phyloP scores from a whole-genome alignment of 2,113 vertebrate genomes.

The Plecotus auritus region DNA sequence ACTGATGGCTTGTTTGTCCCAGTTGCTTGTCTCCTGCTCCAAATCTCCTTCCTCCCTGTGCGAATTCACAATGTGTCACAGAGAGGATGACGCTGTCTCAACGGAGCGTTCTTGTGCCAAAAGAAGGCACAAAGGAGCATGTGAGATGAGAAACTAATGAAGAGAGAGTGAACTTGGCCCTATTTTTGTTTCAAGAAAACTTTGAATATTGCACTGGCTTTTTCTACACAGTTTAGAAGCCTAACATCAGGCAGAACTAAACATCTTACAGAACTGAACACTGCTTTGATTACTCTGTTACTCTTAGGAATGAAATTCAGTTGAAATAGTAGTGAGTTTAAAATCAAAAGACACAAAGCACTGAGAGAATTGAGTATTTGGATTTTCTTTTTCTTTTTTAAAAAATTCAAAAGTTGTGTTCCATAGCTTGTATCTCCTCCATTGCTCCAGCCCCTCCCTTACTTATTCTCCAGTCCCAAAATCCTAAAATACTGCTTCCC shows the following conservation, averaged over 20 bases:
- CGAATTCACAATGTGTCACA: constrained; percentile 16
- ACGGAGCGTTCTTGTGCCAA: neutral
- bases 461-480: neutral
- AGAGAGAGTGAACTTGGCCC: constrained; percentile 30
- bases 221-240: neutral
- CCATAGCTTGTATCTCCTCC: neutral
- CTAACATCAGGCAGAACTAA: neutral
- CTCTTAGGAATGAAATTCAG: neutral
- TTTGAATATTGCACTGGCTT: neutral
- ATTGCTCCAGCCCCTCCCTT: neutral
- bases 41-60: constrained; percentile 60
- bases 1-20: constrained; percentile 64
- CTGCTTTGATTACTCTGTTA: neutral
- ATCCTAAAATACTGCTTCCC: too few relatives aligned
- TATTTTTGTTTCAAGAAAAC: neutral
- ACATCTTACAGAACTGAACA: neutral
- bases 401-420: neutral
- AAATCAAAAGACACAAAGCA: neutral
- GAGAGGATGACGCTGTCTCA: constrained; percentile 45
- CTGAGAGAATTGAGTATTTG: neutral
- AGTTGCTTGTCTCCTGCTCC: constrained; percentile 55
- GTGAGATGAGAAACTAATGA: constrained; percentile 38
- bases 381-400: neutral
- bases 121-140: constrained; percentile 23
- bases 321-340: neutral